phyloP scores from a whole-genome alignment of 1,140 invertebrate species.

The Drosophila punjabiensis region DNA sequence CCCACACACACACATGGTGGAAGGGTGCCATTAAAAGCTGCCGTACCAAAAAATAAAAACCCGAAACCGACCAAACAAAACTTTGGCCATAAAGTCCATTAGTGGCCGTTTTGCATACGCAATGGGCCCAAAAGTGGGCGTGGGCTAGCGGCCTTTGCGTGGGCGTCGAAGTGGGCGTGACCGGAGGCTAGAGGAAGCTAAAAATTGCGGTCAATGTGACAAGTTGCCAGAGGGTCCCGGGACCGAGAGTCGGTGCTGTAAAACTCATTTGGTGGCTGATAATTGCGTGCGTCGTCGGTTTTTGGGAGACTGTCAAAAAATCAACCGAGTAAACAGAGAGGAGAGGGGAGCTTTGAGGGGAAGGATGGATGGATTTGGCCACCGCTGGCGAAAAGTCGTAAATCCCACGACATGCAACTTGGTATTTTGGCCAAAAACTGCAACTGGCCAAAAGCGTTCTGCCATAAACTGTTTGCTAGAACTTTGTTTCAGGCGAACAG shows the following conservation, averaged over 20 bases:
- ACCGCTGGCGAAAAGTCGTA: background rate
- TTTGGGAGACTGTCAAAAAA: slow-evolving; percentile 54
- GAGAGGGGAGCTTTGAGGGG: background rate
- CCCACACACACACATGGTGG: slow-evolving; percentile 17
- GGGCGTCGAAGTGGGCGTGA: background rate
- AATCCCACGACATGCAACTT: slow-evolving; percentile 16
- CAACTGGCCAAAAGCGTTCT: slow-evolving; percentile 9
- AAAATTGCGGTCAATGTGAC: slow-evolving; percentile 65
- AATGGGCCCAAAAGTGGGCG: slow-evolving; percentile 25
- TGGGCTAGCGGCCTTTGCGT: too few species aligned
- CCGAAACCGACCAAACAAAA: slow-evolving; percentile 49
- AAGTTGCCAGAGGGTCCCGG: slow-evolving; percentile 26
- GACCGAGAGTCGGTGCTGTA: background rate
- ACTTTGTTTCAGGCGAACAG: background rate
- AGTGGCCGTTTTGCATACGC: slow-evolving; percentile 72
- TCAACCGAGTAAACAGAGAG: slow-evolving; percentile 28
- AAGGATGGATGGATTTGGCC: slow-evolving; percentile 1
- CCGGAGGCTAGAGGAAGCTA: slow-evolving; percentile 33
- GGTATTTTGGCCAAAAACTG: slow-evolving; percentile 12
- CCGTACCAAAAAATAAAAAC: slow-evolving; percentile 41
- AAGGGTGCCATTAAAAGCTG: slow-evolving; percentile 31
- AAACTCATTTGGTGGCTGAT: slow-evolving; percentile 52
- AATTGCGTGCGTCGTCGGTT: slow-evolving; percentile 58
- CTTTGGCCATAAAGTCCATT: slow-evolving; percentile 65
- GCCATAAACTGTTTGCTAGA: slow-evolving; percentile 11